Evolutionary conservation across 2,888 invertebrate species (phyloP).

Genomic region (Agrochola circellaris): DNA sequence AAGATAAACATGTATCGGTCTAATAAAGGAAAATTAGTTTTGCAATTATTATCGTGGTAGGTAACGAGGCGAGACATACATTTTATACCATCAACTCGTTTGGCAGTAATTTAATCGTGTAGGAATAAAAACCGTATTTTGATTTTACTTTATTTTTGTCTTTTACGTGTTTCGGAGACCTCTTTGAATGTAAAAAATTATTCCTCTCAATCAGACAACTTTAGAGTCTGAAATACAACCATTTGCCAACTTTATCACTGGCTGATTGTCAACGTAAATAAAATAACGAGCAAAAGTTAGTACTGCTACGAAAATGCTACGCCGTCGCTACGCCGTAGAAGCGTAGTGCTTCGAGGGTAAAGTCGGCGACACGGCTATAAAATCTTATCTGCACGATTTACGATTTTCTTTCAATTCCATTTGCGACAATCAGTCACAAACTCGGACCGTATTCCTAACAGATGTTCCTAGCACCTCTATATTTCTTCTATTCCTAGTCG

Average conservation of each 20-base stretch:
- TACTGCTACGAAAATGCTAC: slow-evolving; percentile 31
- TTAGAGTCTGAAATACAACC: slow-evolving; percentile 6
- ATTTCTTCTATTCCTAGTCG: slow-evolving; percentile 26
- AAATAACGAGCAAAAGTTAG: slow-evolving; percentile 20
- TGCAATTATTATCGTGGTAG: background rate
- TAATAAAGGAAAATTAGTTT: background rate
- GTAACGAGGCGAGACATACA: too few relatives aligned
- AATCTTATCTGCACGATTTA: slow-evolving; percentile 51
- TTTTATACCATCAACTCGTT: background rate
- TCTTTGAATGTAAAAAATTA: background rate
- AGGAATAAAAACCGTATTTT: background rate
- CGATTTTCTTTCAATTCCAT: slow-evolving; percentile 52
- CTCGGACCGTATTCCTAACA: slow-evolving; percentile 23
- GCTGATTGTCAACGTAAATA: slow-evolving; percentile 5
- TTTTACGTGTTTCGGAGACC: background rate
- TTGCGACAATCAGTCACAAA: slow-evolving; percentile 45
- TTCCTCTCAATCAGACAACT: slow-evolving; percentile 11
- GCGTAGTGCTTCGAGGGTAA: slow-evolving; percentile 36
- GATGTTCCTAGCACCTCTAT: slow-evolving; percentile 36
- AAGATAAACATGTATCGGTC: background rate
- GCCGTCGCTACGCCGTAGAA: slow-evolving; percentile 45
- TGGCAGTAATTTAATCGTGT: background rate
- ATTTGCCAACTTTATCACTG: slow-evolving; percentile 14
- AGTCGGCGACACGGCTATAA: slow-evolving; percentile 32
- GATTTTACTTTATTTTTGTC: background rate